These are phyloP conservation scores for Gortyna flavago DNA, from an alignment of 2,888 invertebrate genomes.

Conservation along the genomic window DNA sequence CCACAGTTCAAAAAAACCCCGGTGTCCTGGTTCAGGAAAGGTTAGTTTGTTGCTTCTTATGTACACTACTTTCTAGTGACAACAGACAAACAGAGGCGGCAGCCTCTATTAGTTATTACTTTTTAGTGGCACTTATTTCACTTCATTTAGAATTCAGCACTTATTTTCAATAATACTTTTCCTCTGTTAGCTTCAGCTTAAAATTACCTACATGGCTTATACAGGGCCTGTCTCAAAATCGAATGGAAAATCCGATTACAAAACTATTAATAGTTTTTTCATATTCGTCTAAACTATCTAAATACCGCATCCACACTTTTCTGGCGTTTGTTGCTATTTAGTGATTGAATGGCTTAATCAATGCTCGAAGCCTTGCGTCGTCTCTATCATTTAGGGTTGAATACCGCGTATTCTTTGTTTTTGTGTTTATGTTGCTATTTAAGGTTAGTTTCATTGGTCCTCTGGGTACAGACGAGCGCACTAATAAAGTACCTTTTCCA, in stretches of 20 bases:
- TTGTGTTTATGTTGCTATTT: constrained; percentile 30
- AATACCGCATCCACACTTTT: constrained; percentile 38
- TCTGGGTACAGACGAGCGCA: neutral
- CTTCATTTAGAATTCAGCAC: neutral
- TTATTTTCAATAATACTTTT: neutral
- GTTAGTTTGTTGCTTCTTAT: neutral
- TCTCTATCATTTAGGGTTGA: constrained; percentile 26
- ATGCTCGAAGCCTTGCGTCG: constrained; percentile 56
- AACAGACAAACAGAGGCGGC: neutral
- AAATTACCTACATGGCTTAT: neutral
- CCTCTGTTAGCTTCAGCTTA: neutral
- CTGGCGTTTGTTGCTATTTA: constrained; percentile 7
- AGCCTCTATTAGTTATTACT: neutral
- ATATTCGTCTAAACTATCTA: neutral
- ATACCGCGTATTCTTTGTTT: constrained; percentile 37
- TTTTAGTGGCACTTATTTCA: neutral
- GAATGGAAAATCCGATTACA: neutral
- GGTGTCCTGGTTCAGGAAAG: neutral
- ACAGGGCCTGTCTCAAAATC: neutral
- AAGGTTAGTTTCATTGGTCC: constrained; percentile 28
- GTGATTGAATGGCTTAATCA: constrained; percentile 62
- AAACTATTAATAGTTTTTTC: no score
- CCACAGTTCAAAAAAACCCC: no score
- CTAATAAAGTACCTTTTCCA: constrained; percentile 8
- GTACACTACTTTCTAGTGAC: neutral